Percentiles rank a stretch among this genome's conserved stretches.
Conservation (phyloP, 2,113 vertebrate species). For the Emydura subglobosa region DNA sequence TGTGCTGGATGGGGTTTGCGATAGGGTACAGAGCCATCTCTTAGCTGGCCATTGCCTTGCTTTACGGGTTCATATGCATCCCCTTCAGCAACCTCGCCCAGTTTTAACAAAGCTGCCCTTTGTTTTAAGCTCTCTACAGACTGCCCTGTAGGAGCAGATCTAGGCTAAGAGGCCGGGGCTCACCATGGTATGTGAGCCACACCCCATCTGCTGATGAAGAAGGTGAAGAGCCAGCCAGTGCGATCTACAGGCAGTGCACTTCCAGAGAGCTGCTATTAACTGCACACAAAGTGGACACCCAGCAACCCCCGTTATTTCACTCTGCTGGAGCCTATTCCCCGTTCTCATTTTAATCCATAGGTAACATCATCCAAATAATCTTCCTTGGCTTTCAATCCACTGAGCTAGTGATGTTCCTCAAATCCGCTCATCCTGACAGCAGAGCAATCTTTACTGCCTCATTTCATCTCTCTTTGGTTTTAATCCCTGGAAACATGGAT, state of each 20-base stretch:
- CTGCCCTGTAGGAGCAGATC: not conserved
- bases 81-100: not conserved
- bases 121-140: not conserved
- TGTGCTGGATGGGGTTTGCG: not conserved
- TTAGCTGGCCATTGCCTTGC: not conserved
- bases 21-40: not conserved
- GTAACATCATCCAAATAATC: slow-evolving; percentile 55
- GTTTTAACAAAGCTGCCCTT: not conserved
- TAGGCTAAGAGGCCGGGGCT: not conserved
- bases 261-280: not conserved
- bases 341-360: slow-evolving; percentile 63
- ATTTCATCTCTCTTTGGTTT: slow-evolving; percentile 33
- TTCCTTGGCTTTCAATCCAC: slow-evolving; percentile 60
- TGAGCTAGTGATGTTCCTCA: slow-evolving; percentile 42
- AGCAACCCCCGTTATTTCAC: rapidly evolving
- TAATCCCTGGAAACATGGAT: slow-evolving; percentile 53
- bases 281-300: not conserved
- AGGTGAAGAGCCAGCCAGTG: not conserved
- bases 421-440: slow-evolving; percentile 54
- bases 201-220: not conserved
- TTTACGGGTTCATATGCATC: not conserved
- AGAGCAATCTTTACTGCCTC: slow-evolving; percentile 57
- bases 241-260: not conserved
- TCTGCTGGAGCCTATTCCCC: not conserved
- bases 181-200: not conserved